These are phyloP conservation scores for Stigmatopora argus DNA, from an alignment of 2,113 vertebrate species.

Conservation along the genomic window DNA sequence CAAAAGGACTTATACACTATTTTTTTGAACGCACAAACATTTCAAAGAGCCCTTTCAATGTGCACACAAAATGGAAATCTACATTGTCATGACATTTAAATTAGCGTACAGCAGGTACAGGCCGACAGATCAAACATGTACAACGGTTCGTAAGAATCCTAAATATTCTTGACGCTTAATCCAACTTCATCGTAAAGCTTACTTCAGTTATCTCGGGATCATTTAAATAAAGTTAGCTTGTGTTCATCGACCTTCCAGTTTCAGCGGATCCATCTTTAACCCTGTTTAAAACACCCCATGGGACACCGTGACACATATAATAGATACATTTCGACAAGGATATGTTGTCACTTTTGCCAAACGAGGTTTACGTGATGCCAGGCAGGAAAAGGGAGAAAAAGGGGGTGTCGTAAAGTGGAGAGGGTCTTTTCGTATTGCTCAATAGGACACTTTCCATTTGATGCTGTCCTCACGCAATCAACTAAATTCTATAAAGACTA, in stretches of 20 bases:
- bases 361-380: conserved; percentile 63
- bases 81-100: conserved; percentile 67
- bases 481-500: conserved; percentile 39
- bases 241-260: neutral
- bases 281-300: conserved; percentile 25
- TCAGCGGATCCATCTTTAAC: conserved; percentile 20
- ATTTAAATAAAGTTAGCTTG: neutral
- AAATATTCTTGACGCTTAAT: conserved; percentile 41
- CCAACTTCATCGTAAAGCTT: conserved; percentile 38
- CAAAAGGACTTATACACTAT: conserved; percentile 68
- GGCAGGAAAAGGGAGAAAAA: conserved; percentile 47
- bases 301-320: conserved; percentile 39
- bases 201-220: conserved; percentile 20
- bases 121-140: conserved; percentile 54
- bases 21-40: conserved; percentile 63
- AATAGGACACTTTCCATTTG: conserved; percentile 35
- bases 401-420: neutral
- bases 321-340: conserved; percentile 57
- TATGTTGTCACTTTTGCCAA: conserved; percentile 64
- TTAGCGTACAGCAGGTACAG: conserved; percentile 59
- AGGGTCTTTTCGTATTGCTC: conserved; percentile 63
- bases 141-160: conserved; percentile 24
- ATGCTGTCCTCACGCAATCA: conserved; percentile 27
- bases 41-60: conserved; percentile 78
- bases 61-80: conserved; percentile 75